These are phyloP conservation scores for Troilus luridus DNA, from an alignment of 2,888 invertebrate species.

Conservation along the genomic window DNA sequence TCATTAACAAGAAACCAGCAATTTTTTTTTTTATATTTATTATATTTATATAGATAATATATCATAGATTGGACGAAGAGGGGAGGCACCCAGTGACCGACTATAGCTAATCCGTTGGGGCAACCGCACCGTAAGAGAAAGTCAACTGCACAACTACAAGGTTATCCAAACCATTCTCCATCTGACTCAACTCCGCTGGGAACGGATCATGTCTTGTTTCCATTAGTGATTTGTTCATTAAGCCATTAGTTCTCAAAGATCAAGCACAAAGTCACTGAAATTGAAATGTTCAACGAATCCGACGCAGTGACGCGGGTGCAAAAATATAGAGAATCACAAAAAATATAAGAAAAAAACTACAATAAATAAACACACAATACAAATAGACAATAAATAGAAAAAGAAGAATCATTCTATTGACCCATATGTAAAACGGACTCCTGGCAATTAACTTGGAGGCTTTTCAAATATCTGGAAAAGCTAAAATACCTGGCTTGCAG, in stretches of 20 bases:
- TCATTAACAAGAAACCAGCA: too few species aligned
- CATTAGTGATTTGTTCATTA: background rate
- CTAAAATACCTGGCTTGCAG: too few species aligned
- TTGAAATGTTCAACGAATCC: background rate
- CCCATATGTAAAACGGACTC: too few species aligned
- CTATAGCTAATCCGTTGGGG: conserved; percentile 7
- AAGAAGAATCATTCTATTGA: too few species aligned
- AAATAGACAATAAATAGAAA: too few species aligned
- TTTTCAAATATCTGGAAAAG: too few species aligned
- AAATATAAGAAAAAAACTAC: too few species aligned
- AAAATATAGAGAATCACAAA: background rate
- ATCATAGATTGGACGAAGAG: background rate
- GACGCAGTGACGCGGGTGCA: background rate
- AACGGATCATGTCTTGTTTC: background rate
- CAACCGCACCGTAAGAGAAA: conserved; percentile 41
- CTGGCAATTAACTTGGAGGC: too few species aligned
- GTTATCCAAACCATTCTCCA: background rate
- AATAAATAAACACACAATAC: too few species aligned
- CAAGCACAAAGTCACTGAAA: background rate
- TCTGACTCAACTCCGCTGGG: background rate
- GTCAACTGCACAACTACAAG: background rate
- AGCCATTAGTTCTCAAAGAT: background rate
- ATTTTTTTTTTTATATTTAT: too few species aligned
- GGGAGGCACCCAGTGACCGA: background rate
- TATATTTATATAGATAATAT: too few species aligned